phyloP scores from a whole-genome alignment of 2,797 vertebrate species.

The Smutsia temminckii region DNA sequence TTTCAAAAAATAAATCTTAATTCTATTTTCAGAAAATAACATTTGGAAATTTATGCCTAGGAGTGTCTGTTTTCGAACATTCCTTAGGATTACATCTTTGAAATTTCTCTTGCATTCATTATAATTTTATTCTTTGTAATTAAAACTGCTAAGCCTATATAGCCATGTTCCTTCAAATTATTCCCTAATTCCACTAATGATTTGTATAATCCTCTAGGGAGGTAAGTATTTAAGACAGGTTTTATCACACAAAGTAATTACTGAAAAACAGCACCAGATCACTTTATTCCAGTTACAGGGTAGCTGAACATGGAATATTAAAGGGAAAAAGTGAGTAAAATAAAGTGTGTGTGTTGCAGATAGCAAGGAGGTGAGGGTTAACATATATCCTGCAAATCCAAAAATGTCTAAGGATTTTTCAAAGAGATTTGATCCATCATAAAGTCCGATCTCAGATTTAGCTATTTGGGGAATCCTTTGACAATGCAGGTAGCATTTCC shows the following conservation, averaged over 20 bases:
- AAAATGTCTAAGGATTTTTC: conserved; percentile 22
- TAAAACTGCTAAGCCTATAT: neutral
- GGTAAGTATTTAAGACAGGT: conserved; percentile 12
- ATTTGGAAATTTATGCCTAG: conserved; percentile 27
- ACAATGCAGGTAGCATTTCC: neutral
- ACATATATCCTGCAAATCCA: neutral
- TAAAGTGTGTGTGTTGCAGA: neutral
- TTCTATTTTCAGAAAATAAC: conserved; percentile 42
- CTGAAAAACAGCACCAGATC: neutral
- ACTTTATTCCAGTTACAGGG: neutral
- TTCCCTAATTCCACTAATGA: conserved; percentile 32
- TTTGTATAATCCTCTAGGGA: conserved; percentile 15
- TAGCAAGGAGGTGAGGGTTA: neutral
- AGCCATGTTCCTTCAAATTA: conserved; percentile 33
- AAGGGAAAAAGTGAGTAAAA: conserved; percentile 21
- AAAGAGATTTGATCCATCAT: neutral
- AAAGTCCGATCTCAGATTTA: neutral
- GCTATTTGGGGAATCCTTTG: neutral
- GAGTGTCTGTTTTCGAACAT: conserved; percentile 33
- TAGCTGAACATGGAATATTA: conserved; percentile 27
- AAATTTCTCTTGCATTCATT: conserved; percentile 47
- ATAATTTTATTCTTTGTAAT: conserved; percentile 36
- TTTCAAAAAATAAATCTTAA: conserved; percentile 22
- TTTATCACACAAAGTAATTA: conserved; percentile 44
- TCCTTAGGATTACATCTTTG: conserved; percentile 28